Percentiles rank a stretch among this genome's conserved stretches.
phyloP scores from a whole-genome alignment of 2,797 vertebrate species.

The Lophius americanus region DNA sequence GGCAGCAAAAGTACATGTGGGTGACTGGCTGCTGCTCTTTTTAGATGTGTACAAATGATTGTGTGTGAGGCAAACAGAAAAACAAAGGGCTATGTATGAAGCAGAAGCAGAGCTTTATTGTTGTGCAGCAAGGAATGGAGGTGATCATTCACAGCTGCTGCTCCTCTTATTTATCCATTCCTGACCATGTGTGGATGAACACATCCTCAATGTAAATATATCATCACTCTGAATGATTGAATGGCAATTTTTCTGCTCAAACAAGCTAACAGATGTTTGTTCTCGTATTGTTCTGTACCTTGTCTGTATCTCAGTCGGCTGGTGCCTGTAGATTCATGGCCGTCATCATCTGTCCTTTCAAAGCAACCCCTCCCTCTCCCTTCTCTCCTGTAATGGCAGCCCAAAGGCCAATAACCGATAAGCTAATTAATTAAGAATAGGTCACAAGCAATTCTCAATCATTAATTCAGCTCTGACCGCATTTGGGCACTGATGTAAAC shows the following conservation, averaged over 20 bases:
- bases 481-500: constrained; percentile 36
- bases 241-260: constrained; percentile 24
- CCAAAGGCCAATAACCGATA: constrained; percentile 62
- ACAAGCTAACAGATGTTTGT: constrained; percentile 27
- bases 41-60: not conserved
- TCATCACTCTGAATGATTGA: constrained; percentile 34
- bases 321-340: constrained; percentile 10
- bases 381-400: constrained; percentile 52
- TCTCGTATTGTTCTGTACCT: constrained; percentile 4
- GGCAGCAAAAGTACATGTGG: constrained; percentile 10
- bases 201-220: constrained; percentile 36
- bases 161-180: constrained; percentile 11
- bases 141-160: constrained; percentile 60
- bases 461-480: constrained; percentile 55
- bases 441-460: constrained; percentile 53
- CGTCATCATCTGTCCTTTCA: constrained; percentile 11
- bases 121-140: constrained; percentile 26
- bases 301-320: not conserved
- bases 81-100: constrained; percentile 36
- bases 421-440: constrained; percentile 71
- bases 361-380: not conserved
- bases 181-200: no score
- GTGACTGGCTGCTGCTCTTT: constrained; percentile 1
- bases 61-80: not conserved
- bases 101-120: constrained; percentile 45